Percentiles rank a stretch among this genome's conserved stretches.
phyloP scores from a whole-genome alignment of 2,113 vertebrate genomes.

The Ceyx melanurus region DNA sequence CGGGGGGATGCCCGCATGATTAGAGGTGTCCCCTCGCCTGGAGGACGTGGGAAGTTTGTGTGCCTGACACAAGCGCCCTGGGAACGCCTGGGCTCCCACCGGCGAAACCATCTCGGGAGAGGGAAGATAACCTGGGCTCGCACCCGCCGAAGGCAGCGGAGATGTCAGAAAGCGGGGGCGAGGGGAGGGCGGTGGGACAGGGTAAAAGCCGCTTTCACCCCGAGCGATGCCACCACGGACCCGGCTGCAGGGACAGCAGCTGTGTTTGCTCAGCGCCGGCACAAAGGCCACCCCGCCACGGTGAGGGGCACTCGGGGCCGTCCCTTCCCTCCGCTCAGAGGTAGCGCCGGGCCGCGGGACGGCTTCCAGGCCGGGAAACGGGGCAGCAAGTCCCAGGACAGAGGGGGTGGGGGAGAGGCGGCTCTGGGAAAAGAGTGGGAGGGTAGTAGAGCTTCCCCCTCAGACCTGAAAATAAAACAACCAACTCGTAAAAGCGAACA shows the following conservation, averaged over 20 bases:
- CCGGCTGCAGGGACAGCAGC: neutral
- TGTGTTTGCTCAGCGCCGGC: neutral
- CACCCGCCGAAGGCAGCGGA: neutral
- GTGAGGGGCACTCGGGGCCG: neutral
- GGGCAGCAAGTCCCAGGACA: neutral
- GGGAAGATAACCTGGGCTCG: neutral
- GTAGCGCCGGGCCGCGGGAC: neutral
- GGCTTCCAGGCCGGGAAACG: neutral
- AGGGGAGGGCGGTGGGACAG: neutral
- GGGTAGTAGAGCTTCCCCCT: neutral
- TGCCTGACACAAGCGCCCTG: neutral
- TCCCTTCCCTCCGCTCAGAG: neutral
- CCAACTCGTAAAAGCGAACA: neutral
- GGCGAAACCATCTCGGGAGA: fast-evolving
- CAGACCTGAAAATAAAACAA: neutral
- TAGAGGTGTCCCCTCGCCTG: neutral
- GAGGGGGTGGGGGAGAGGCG: neutral
- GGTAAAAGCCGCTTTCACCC: neutral
- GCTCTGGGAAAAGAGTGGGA: neutral
- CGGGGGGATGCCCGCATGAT: neutral
- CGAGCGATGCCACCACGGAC: neutral
- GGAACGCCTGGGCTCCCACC: neutral
- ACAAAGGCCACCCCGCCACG: neutral
- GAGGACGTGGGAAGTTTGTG: neutral
- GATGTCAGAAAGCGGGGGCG: neutral